Evolutionary conservation across 1,140 invertebrate genomes (phyloP), one percentile per base, ranked within the genome.

Genomic region (Octopus bimaculoides): DNA sequence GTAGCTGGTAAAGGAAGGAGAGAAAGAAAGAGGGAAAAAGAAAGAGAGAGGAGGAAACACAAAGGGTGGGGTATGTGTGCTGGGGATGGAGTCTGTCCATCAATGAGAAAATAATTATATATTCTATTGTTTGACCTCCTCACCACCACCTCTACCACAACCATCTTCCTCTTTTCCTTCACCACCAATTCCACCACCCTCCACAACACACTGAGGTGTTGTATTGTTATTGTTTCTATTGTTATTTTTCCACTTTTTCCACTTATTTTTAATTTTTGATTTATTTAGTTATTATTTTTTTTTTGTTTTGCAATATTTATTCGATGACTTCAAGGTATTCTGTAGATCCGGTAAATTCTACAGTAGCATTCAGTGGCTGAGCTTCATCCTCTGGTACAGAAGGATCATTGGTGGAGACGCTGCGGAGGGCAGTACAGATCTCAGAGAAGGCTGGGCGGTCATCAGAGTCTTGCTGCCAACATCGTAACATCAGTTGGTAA

Each of bases 401-500:
- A 52, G n/a, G 8, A 66, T 56, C 54, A 6, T 52, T 52, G 26
- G 55, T 9, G 61, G 54, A 54, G 17, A 56, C 54, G 12, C 52
- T 56, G 6, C 52, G 80, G 14, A 89, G 82, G 66, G 85, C 83
- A 9, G 82, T 71, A 1, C 80, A 69, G 41, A 88, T 78, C 61
- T 85, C 81, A 9, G 95, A 91, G 91, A 98, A 98, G 79, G 93
- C 93, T 17, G 97, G 97, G 74, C 97, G 90, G 52, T 91, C 90
- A 10, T 91, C 89, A 1, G 94, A 92, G 83, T 94, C 93, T 84
- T 95, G 93, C 83, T 93, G 93, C 97, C 97, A 99, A 85, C 96
- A 98, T 54, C 92, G 90, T 80, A 93, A 91, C 97, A 99, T 99
- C 54, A 98, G 89, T 79, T 93, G 91, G 87, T 96, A 97, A 61